Evolutionary conservation across 2,888 invertebrate genomes (phyloP).

Genomic region (Amphipoea oculea): DNA sequence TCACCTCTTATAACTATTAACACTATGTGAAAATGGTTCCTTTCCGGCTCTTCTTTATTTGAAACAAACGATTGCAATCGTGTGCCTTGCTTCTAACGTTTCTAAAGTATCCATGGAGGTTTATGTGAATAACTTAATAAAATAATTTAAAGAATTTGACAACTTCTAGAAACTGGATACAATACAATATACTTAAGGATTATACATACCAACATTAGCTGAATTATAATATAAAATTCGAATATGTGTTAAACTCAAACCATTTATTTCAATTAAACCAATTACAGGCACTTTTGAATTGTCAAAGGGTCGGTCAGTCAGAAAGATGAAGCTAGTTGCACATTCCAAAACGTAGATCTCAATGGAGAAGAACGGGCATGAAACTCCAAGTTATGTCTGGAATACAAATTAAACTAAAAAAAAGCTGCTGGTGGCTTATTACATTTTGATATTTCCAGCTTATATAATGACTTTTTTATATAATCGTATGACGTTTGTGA

Average conservation of each 20-base stretch:
- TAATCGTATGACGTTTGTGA: background rate
- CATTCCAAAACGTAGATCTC: too few species aligned
- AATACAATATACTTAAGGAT: background rate
- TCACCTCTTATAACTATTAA: background rate
- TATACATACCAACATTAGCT: background rate
- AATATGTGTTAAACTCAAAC: background rate
- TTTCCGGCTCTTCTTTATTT: background rate
- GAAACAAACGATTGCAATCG: background rate
- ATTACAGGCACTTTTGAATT: too few species aligned
- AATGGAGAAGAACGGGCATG: too few species aligned
- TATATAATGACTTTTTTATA: background rate
- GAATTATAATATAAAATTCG: background rate
- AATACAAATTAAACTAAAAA: background rate
- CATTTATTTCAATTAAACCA: too few species aligned
- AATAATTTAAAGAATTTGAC: background rate
- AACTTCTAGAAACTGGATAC: background rate
- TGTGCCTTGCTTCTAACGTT: background rate
- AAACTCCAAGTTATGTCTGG: background rate
- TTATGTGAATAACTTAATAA: background rate
- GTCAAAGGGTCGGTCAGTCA: too few species aligned
- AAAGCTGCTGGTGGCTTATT: background rate
- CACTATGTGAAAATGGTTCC: background rate
- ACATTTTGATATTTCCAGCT: background rate
- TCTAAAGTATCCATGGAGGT: background rate
- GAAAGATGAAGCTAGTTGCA: too few species aligned